These are phyloP conservation scores for Erpobdella octoculata DNA, from an alignment of 2,888 invertebrate species.

Conservation along the genomic window DNA sequence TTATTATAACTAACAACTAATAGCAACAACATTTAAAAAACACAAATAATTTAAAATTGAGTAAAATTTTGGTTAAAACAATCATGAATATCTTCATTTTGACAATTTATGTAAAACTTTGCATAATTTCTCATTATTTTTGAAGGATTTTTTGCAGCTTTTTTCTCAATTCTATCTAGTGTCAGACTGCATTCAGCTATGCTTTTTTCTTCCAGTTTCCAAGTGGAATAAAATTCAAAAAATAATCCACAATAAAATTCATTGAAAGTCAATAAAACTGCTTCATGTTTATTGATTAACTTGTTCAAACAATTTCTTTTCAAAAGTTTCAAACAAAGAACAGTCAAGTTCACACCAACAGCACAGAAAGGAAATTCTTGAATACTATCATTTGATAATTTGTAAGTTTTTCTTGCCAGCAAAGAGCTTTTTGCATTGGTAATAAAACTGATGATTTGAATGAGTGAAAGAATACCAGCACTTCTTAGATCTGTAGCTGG, in stretches of 20 bases:
- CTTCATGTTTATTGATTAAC: not conserved
- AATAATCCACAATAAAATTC: constrained; percentile 16
- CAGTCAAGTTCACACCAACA: not conserved
- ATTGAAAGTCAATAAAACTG: not conserved
- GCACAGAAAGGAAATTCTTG: constrained; percentile 19
- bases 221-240: constrained; percentile 8
- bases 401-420: not conserved
- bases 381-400: not conserved
- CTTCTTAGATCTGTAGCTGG: constrained; percentile 10
- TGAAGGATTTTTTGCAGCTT: not conserved
- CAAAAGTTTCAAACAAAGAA: constrained; percentile 4
- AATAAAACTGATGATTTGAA: constrained; percentile 10
- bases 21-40: too few relatives aligned
- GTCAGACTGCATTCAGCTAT: not conserved
- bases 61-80: too few relatives aligned
- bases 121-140: constrained; percentile 1
- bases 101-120: not conserved
- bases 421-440: not conserved
- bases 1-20: too few relatives aligned
- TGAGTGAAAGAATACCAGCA: constrained; percentile 1
- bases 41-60: too few relatives aligned
- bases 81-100: too few relatives aligned
- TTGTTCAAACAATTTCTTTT: not conserved
- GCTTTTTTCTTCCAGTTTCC: not conserved
- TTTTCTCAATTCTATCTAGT: constrained; percentile 1